Conservation (phyloP, 2,797 vertebrate genomes). For the Parotocinclus haroldoi region DNA sequence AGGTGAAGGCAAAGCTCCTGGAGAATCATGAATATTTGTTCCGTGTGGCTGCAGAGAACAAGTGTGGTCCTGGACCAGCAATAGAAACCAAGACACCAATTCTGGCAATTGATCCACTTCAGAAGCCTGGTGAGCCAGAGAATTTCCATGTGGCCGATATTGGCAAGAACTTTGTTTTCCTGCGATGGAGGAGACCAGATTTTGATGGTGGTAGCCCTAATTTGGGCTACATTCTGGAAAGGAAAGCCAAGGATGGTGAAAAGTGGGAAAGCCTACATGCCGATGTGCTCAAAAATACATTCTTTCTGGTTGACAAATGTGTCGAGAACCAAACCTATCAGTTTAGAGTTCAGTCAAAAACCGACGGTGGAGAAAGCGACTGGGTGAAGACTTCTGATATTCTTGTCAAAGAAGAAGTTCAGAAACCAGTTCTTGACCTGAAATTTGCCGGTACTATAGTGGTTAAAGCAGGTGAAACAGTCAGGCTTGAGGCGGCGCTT, state of each 20-base stretch:
- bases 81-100: conserved; percentile 89
- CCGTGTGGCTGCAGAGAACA: conserved; percentile 95
- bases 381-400: conserved; percentile 93
- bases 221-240: conserved; percentile 90
- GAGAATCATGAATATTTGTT: conserved; percentile 95
- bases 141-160: conserved; percentile 91
- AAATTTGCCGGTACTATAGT: conserved; percentile 85
- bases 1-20: conserved; percentile 89
- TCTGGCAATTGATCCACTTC: conserved; percentile 90
- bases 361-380: conserved; percentile 91
- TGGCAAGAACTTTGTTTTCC: conserved; percentile 88
- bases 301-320: conserved; percentile 89
- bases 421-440: conserved; percentile 93
- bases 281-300: conserved; percentile 82
- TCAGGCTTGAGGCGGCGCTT: conserved; percentile 89
- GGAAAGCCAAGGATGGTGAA: conserved; percentile 83
- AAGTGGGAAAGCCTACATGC: conserved; percentile 86
- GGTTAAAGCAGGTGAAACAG: conserved; percentile 91
- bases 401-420: conserved; percentile 90
- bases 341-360: conserved; percentile 89
- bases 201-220: conserved; percentile 95
- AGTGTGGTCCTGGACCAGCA: conserved; percentile 87
- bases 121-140: conserved; percentile 93
- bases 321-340: conserved; percentile 90
- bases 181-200: conserved; percentile 93